Conservation (phyloP, 2,113 vertebrate species). For the Thermophis baileyi region DNA sequence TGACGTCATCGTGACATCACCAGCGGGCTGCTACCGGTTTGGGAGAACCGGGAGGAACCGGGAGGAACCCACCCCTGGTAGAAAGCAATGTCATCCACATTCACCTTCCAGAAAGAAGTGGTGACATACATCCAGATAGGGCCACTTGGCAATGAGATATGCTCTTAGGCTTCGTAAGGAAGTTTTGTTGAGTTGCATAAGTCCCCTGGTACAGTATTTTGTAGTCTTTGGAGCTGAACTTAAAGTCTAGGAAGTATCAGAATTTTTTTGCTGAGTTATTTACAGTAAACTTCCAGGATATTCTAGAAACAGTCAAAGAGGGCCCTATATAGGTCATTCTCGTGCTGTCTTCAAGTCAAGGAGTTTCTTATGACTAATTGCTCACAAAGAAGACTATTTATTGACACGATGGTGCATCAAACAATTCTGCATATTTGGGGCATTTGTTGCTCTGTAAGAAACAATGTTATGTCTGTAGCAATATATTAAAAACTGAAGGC, state of each 20-base stretch:
- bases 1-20: too few species aligned
- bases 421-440: neutral
- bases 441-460: neutral
- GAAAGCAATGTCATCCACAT: neutral
- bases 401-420: neutral
- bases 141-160: neutral
- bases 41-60: too few species aligned
- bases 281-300: neutral
- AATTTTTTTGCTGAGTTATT: neutral
- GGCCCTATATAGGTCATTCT: slow-evolving; percentile 8
- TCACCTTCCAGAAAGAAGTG: neutral
- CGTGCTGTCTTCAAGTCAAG: neutral
- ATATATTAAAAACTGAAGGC: neutral
- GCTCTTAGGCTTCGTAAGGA: neutral
- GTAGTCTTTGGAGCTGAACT: neutral
- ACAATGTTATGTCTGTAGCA: neutral
- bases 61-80: too few species aligned
- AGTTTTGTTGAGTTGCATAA: neutral
- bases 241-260: neutral
- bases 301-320: neutral
- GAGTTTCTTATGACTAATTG: neutral
- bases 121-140: neutral
- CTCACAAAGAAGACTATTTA: neutral
- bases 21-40: too few species aligned
- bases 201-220: neutral